phyloP scores from a whole-genome alignment of 2,113 vertebrate species.

The Mesembrinibis cayennensis region DNA sequence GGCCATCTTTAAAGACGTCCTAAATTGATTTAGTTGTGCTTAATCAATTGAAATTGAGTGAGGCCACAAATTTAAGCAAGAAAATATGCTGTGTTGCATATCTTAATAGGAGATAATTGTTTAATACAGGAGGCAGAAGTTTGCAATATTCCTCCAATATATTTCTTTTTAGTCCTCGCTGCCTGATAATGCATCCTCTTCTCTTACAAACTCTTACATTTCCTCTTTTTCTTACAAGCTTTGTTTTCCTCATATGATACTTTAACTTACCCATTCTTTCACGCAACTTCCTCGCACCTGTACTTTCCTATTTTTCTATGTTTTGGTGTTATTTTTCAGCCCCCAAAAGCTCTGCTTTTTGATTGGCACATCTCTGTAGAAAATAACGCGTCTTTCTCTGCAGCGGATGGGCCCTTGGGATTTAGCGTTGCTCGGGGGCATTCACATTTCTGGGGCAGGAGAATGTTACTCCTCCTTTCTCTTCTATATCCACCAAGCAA shows the following conservation, averaged over 20 bases:
- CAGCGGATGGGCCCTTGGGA: background rate
- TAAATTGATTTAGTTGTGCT: background rate
- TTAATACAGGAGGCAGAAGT: background rate
- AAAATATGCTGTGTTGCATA: background rate
- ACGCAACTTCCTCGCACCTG: background rate
- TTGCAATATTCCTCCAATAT: background rate
- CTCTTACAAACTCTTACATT: no score
- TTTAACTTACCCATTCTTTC: background rate
- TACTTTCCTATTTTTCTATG: background rate
- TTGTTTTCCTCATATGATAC: background rate
- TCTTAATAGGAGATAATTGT: background rate
- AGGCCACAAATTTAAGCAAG: background rate
- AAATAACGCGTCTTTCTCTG: background rate
- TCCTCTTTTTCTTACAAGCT: background rate
- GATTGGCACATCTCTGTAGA: background rate
- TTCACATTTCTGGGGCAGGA: background rate
- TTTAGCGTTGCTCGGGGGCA: accelerated
- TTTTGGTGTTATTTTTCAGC: background rate
- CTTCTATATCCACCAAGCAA: background rate
- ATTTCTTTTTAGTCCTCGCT: background rate
- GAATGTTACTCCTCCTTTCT: background rate
- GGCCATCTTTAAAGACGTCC: background rate
- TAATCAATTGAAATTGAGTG: conserved; percentile 2
- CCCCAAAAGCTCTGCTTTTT: background rate
- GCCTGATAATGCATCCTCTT: background rate